Percentiles rank a stretch among this genome's conserved stretches.
These are phyloP conservation scores for Trissolcus basalis DNA, from an alignment of 1,140 invertebrate genomes.

Conservation along the genomic window DNA sequence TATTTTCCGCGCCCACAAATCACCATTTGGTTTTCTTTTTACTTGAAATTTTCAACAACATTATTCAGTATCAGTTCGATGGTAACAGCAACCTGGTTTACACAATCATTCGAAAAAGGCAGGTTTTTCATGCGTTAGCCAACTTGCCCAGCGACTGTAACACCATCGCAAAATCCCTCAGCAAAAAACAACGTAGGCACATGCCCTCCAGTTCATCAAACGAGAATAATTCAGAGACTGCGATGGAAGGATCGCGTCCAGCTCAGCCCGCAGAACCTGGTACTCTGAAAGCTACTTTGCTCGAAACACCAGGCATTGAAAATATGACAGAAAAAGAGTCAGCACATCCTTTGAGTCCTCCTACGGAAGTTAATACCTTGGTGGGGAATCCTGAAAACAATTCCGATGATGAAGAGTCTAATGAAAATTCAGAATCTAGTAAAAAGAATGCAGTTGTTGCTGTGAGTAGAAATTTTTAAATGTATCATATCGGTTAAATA, in stretches of 20 bases:
- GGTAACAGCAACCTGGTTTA: slow-evolving; percentile 99
- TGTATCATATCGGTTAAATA: too few relatives aligned
- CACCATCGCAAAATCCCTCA: slow-evolving; percentile 90
- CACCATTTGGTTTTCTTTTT: slow-evolving; percentile 99
- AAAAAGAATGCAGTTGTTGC: slow-evolving; percentile 67
- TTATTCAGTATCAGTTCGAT: slow-evolving; percentile 94
- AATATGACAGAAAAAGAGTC: slow-evolving; percentile 97
- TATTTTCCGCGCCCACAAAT: slow-evolving; percentile 96
- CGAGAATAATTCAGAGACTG: slow-evolving; percentile 77
- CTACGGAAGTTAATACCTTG: slow-evolving; percentile 63
- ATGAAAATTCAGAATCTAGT: slow-evolving; percentile 39
- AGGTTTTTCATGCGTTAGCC: slow-evolving; percentile 97
- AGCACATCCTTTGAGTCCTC: slow-evolving; percentile 82
- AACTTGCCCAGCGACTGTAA: slow-evolving; percentile 95
- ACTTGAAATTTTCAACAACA: slow-evolving; percentile 98
- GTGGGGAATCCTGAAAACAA: slow-evolving; percentile 40
- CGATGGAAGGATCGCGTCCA: slow-evolving; percentile 90
- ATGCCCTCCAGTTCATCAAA: slow-evolving; percentile 69
- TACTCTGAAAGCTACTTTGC: slow-evolving; percentile 91
- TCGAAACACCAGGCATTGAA: slow-evolving; percentile 90
- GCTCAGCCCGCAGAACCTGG: slow-evolving; percentile 93
- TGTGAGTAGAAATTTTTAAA: too few relatives aligned
- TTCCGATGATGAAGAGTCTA: slow-evolving; percentile 26
- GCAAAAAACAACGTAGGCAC: slow-evolving; percentile 79
- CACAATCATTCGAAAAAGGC: slow-evolving; percentile 98